Base-by-base conservation (phyloP, 2,113 vertebrate species). In the Osmerus eperlanus region DNA sequence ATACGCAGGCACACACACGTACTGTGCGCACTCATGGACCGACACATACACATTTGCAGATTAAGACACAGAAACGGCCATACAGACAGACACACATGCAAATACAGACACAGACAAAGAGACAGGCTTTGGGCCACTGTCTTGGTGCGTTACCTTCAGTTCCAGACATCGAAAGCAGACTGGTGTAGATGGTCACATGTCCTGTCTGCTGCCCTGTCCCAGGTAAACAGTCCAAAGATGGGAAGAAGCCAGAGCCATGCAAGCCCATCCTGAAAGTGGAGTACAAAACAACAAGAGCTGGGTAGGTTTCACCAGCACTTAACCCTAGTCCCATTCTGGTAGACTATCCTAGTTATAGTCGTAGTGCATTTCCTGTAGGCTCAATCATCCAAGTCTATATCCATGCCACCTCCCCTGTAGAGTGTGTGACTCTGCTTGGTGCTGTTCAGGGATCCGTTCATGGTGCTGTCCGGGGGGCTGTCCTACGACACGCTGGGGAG, bases 181-280 rank as follows among this genome's bases (percentile, higher is more conserved):
- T 47, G 7, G 41, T 47, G 41, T 47, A 47, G 41, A 47, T 47
- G 41, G 9, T 47, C 41, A 29, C 62, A 36, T 62, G 54, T 54
- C n/a, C 81, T 88, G 47, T 53, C 12, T 47, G 41, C 8, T 41
- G 41, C 41, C 12, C 80, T 81, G 23, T 84, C 91, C 83, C 81
- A 99, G 97, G 96, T 88, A 99, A 99, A 86, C 96, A 97, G 83
- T 91, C 97, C 71, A 98, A 98, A 84, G 97, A 99, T 92, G 97
- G 96, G 80, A 99, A 98, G 91, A 99, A 99, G 88, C 96, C 97
- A 80, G 97, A 99, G 75, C 96, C 97, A 11, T 99, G 97, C 91
- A 97, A 98, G 90, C 97, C 97, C 80, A 99, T 99, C 77, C 92
- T 99, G 80, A 99, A 99, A 88, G 97, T 99, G 92, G 97, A 99